Evolutionary conservation across 2,888 invertebrate species (phyloP).

Genomic region (Rotaria macrura): DNA sequence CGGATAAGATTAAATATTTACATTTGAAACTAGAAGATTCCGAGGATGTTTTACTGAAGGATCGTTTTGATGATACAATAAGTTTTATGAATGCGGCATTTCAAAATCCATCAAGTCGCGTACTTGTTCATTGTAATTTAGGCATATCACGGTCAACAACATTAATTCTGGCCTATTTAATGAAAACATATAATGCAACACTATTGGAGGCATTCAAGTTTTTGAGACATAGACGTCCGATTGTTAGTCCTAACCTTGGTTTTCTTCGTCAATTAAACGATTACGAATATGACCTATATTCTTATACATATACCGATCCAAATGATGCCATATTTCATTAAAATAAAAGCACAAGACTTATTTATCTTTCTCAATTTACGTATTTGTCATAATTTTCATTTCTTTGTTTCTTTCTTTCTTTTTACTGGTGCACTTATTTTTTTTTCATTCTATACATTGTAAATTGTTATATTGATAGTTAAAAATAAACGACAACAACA

Average conservation of each 20-base stretch:
- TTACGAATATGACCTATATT: constrained; percentile 39
- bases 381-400: background rate
- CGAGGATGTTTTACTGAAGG: constrained; percentile 34
- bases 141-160: constrained; percentile 40
- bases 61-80: constrained; percentile 36
- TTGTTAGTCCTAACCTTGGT: constrained; percentile 38
- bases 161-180: constrained; percentile 39
- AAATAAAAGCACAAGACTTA: too few relatives aligned
- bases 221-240: constrained; percentile 38
- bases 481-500: background rate
- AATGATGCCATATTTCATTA: background rate
- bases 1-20: constrained; percentile 5
- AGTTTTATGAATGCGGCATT: constrained; percentile 38
- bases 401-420: background rate
- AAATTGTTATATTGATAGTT: background rate
- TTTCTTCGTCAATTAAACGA: constrained; percentile 38
- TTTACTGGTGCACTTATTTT: background rate
- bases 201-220: constrained; percentile 39
- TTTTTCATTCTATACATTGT: background rate
- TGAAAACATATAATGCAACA: constrained; percentile 37
- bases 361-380: too few relatives aligned
- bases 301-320: constrained; percentile 36
- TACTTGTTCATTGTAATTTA: constrained; percentile 42
- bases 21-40: background rate
- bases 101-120: constrained; percentile 37